Conservation (phyloP, 2,888 invertebrate genomes). For the Spicauda simplicius region DNA sequence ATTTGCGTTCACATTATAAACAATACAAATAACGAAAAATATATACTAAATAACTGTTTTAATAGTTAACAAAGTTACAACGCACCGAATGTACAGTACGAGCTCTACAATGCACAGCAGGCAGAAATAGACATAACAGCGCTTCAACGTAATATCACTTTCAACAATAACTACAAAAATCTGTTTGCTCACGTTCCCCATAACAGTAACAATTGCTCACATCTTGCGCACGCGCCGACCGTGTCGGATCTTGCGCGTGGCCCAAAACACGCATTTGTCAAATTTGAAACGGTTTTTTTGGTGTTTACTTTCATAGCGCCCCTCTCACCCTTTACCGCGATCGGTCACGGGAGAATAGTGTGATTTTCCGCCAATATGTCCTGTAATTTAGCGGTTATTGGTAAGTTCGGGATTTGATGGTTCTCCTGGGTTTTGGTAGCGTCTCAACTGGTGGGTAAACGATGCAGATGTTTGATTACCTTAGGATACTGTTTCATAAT, state of each 20-base stretch:
- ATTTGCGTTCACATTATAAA: no score
- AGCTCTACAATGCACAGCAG: no score
- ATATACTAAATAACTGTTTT: no score
- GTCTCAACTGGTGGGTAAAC: constrained; percentile 3
- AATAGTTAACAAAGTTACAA: no score
- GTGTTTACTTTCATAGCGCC: constrained; percentile 70
- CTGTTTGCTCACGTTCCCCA: constrained; percentile 16
- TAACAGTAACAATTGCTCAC: constrained; percentile 26
- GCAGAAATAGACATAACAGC: no score
- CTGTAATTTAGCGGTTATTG: constrained; percentile 67
- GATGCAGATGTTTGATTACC: no score
- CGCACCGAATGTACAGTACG: no score
- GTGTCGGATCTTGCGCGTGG: constrained; percentile 70
- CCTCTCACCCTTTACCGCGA: constrained; percentile 66
- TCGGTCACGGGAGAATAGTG: constrained; percentile 75
- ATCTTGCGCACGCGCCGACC: constrained; percentile 52
- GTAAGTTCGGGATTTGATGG: constrained; percentile 49
- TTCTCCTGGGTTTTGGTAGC: constrained; percentile 53
- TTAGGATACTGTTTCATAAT: no score
- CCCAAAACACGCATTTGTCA: constrained; percentile 82
- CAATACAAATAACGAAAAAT: no score
- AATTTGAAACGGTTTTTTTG: constrained; percentile 79
- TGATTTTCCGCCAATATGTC: constrained; percentile 70
- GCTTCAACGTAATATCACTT: no score
- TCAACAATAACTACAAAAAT: constrained; percentile 4